Percentiles rank a stretch among this genome's conserved stretches.
Conservation (phyloP, 2,113 vertebrate species). For the Gambusia affinis region DNA sequence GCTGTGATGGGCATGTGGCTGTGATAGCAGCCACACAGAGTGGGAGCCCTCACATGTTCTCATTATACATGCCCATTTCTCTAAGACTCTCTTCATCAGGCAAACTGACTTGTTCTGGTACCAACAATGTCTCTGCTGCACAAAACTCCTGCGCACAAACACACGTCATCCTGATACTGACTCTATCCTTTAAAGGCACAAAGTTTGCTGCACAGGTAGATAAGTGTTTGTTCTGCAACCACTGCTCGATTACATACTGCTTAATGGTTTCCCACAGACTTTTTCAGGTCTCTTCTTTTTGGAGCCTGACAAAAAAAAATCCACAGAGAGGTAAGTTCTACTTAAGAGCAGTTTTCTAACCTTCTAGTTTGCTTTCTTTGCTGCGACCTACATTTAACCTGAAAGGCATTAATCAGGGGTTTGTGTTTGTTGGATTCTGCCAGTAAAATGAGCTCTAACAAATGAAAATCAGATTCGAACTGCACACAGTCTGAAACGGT, state of each 20-base stretch:
- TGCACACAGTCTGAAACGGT: conserved; percentile 26
- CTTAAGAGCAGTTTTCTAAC: background rate
- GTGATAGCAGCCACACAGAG: too few species aligned
- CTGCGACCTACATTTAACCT: conserved; percentile 3
- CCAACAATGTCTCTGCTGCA: too few species aligned
- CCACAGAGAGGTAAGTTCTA: background rate
- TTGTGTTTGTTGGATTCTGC: background rate
- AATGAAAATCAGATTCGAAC: conserved; percentile 16
- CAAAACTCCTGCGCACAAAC: background rate
- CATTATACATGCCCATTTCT: too few species aligned
- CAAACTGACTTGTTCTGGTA: too few species aligned
- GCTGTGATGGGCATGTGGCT: too few species aligned
- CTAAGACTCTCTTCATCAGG: too few species aligned
- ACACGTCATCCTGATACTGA: background rate
- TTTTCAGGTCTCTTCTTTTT: too few species aligned
- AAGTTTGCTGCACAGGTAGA: background rate
- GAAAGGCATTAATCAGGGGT: background rate
- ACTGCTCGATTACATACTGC: background rate
- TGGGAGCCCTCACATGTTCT: too few species aligned
- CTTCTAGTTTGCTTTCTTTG: background rate
- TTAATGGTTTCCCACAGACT: too few species aligned
- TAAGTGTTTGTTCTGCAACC: background rate
- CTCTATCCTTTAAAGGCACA: background rate
- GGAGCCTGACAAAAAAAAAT: too few species aligned
- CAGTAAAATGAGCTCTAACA: conserved; percentile 5